phyloP scores from a whole-genome alignment of 2,888 invertebrate species.

The Loripinus fragilis region DNA sequence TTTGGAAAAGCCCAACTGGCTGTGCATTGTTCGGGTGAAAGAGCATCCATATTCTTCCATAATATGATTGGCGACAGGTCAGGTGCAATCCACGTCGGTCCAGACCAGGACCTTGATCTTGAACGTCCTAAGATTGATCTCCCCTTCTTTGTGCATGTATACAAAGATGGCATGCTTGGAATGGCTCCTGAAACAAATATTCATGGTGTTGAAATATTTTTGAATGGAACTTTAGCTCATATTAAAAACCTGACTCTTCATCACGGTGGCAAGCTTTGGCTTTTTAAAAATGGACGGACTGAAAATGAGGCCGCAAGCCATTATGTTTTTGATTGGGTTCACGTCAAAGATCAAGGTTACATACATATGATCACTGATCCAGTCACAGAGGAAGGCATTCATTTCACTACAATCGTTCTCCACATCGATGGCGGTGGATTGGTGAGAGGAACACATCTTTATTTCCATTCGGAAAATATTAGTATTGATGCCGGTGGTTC shows the following conservation, averaged over 20 bases:
- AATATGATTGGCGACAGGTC: slow-evolving; percentile 76
- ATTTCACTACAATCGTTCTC: slow-evolving; percentile 61
- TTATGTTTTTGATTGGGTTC: slow-evolving; percentile 69
- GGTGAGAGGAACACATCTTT: slow-evolving; percentile 69
- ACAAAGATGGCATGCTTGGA: slow-evolving; percentile 70
- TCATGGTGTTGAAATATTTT: slow-evolving; percentile 70
- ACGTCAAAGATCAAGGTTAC: slow-evolving; percentile 72
- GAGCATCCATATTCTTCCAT: slow-evolving; percentile 64
- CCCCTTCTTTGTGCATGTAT: slow-evolving; percentile 74
- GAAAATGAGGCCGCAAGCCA: slow-evolving; percentile 56
- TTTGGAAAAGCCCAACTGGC: slow-evolving; percentile 74
- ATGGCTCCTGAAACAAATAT: slow-evolving; percentile 71
- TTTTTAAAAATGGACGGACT: slow-evolving; percentile 68
- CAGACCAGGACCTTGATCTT: slow-evolving; percentile 69
- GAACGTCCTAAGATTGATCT: slow-evolving; percentile 67
- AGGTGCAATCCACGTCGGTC: slow-evolving; percentile 71
- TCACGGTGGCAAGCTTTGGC: slow-evolving; percentile 68
- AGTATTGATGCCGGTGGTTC: slow-evolving; percentile 71
- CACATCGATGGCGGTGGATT: slow-evolving; percentile 74
- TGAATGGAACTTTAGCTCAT: slow-evolving; percentile 72
- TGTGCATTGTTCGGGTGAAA: slow-evolving; percentile 57
- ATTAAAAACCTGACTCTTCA: slow-evolving; percentile 73
- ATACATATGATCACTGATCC: slow-evolving; percentile 74
- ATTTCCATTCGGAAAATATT: slow-evolving; percentile 67
- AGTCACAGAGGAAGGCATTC: slow-evolving; percentile 64